phyloP scores from a whole-genome alignment of 2,888 invertebrate species.

The Trimorus sp. region DNA sequence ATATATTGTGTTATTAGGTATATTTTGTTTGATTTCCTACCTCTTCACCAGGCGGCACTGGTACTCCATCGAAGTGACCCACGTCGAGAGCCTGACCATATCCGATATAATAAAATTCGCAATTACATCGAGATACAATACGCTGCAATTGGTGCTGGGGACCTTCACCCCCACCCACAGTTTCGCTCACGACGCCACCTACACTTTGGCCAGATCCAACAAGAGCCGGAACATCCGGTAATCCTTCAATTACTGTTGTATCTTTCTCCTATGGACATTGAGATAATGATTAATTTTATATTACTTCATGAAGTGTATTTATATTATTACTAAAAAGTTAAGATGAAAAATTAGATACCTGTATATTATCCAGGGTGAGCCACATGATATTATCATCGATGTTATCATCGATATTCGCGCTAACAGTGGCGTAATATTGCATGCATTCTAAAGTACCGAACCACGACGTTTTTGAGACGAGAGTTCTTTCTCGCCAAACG shows the following conservation, averaged over 20 bases:
- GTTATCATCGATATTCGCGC: constrained; percentile 83
- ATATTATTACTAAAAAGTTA: too few species aligned
- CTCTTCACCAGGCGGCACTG: constrained; percentile 88
- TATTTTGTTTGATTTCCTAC: constrained; percentile 72
- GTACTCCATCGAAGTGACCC: constrained; percentile 85
- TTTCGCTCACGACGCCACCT: constrained; percentile 96
- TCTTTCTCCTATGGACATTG: constrained; percentile 84
- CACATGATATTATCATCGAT: constrained; percentile 95
- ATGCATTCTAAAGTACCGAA: constrained; percentile 97
- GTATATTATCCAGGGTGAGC: constrained; percentile 96
- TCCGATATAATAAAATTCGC: constrained; percentile 98
- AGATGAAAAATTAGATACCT: constrained; percentile 79
- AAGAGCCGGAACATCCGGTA: constrained; percentile 93
- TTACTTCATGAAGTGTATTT: background rate
- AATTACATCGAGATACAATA: constrained; percentile 98
- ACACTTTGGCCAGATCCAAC: constrained; percentile 98
- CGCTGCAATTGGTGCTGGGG: constrained; percentile 90
- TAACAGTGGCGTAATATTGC: constrained; percentile 99
- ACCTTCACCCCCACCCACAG: constrained; percentile 90
- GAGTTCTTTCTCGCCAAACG: constrained; percentile 92
- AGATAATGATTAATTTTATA: background rate
- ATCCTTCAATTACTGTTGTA: constrained; percentile 88
- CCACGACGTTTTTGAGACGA: constrained; percentile 98
- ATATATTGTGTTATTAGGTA: too few species aligned
- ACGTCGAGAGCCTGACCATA: constrained; percentile 89